These are phyloP conservation scores for Cybosia mesomella DNA, from an alignment of 2,888 invertebrate genomes.

Conservation along the genomic window DNA sequence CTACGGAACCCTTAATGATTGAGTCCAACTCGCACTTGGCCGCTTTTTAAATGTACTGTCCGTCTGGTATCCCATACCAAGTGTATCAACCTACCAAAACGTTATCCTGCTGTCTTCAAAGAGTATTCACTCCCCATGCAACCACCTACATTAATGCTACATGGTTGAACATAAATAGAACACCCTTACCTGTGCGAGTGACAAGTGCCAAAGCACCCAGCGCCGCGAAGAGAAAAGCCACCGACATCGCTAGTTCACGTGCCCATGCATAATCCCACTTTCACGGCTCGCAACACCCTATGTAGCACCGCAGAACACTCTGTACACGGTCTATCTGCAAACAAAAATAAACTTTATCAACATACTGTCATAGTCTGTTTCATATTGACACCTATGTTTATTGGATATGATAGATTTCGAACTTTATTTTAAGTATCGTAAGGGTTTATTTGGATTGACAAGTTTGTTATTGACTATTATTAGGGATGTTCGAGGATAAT, in stretches of 20 bases:
- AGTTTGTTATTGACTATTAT: slow-evolving; percentile 16
- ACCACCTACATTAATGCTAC: slow-evolving; percentile 32
- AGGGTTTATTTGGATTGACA: slow-evolving; percentile 25
- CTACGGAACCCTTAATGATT: no score
- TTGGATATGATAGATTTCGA: background rate
- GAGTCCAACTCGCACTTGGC: no score
- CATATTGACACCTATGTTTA: slow-evolving; percentile 4
- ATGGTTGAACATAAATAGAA: slow-evolving; percentile 45
- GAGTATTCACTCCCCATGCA: slow-evolving; percentile 9
- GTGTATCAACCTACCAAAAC: background rate
- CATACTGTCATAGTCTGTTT: slow-evolving; percentile 26
- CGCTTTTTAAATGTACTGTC: background rate
- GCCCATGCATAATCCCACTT: slow-evolving; percentile 73
- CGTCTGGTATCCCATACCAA: background rate
- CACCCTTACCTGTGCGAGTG: slow-evolving; percentile 73
- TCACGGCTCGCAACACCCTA: slow-evolving; percentile 65
- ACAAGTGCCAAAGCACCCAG: slow-evolving; percentile 76
- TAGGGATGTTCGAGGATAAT: slow-evolving; percentile 19
- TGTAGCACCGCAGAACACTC: slow-evolving; percentile 51
- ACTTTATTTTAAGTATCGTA: slow-evolving; percentile 19
- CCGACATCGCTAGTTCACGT: slow-evolving; percentile 75
- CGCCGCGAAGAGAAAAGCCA: slow-evolving; percentile 72
- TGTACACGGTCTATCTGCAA: slow-evolving; percentile 60
- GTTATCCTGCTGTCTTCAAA: slow-evolving; percentile 11
- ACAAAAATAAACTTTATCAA: slow-evolving; percentile 62